Evolutionary conservation across 2,113 vertebrate genomes (phyloP), one percentile per base, ranked within the genome.

Genomic region (Alligator mississippiensis): DNA sequence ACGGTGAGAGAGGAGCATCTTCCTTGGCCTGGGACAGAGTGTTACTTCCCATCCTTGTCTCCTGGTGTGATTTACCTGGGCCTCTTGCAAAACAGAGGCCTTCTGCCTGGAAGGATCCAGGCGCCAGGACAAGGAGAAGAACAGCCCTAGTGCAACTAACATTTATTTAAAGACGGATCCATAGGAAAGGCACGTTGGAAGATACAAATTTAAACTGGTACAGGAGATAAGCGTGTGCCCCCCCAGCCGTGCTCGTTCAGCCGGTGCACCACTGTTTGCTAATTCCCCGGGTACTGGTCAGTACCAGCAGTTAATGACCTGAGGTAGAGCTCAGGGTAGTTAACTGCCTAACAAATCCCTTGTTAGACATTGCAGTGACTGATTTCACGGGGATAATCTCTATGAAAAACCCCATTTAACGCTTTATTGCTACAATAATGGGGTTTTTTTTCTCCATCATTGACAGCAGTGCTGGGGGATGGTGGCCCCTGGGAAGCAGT

Each of bases 261-360:
- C 88, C 87, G 94, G 82, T 47, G 87, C 70, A 87, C 81, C 80
- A 88, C 91, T 93, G 91, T 82, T 19, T 92, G 93, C 80, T 95
- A 96, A 96, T 92, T 97, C 96, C 89, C 89, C 88, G 87, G 92
- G 57, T 0, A 13, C 85, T 94, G 95, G 96, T 94, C 96, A 95
- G 90, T 94, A 95, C 82, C 92, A 92, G 92, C 93, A 96, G 92
- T 95, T 97, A 93, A 95, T 95, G 90, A 96, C 91, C 84, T 62
- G 90, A 88, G 64, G 88, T 75, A 92, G 47, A 86, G 89, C 90
- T 95, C 82, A 83, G 93, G 82, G 82, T 94, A 89, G 93, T 96
- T 96, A 96, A 96, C 92, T 92, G 96, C 94, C 94, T 94, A 87
- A 94, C 90, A 96, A 95, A 96, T 97, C 96, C 87, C 92, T 96